A percentile compares a stretch with the other conserved stretches of the same genome.
Conservation (phyloP, 2,113 vertebrate species). For the Salvator merianae region DNA sequence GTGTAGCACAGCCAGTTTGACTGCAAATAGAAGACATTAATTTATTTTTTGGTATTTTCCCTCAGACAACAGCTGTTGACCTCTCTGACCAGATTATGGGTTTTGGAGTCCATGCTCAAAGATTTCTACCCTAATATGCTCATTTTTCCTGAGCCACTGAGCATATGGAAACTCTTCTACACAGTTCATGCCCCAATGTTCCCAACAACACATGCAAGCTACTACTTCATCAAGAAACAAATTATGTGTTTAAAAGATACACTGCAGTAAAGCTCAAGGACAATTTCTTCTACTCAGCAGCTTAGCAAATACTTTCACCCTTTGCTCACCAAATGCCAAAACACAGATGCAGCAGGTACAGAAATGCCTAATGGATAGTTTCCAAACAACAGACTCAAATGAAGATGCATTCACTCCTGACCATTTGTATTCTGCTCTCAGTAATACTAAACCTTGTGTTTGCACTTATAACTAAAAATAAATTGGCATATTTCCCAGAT, state of each 20-base stretch:
- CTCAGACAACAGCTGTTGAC: background rate
- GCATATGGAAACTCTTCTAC: background rate
- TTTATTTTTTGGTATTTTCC: background rate
- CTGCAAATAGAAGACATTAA: background rate
- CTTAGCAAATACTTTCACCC: background rate
- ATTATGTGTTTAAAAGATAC: background rate
- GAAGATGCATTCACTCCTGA: background rate
- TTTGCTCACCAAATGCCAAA: background rate
- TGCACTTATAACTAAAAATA: background rate
- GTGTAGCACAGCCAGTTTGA: background rate
- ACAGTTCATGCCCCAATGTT: background rate
- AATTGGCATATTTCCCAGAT: background rate
- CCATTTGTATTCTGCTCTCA: background rate
- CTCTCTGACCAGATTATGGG: background rate
- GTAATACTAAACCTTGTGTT: background rate
- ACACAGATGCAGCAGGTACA: background rate
- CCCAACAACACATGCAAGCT: too few species aligned
- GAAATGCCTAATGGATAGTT: background rate
- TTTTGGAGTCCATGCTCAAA: background rate
- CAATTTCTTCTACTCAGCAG: background rate
- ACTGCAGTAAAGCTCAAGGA: background rate
- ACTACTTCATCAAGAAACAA: background rate
- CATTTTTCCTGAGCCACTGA: background rate
- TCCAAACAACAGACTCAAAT: background rate
- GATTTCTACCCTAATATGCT: too few species aligned